phyloP scores from a whole-genome alignment of 2,888 invertebrate genomes.

The Ceramica pisi region DNA sequence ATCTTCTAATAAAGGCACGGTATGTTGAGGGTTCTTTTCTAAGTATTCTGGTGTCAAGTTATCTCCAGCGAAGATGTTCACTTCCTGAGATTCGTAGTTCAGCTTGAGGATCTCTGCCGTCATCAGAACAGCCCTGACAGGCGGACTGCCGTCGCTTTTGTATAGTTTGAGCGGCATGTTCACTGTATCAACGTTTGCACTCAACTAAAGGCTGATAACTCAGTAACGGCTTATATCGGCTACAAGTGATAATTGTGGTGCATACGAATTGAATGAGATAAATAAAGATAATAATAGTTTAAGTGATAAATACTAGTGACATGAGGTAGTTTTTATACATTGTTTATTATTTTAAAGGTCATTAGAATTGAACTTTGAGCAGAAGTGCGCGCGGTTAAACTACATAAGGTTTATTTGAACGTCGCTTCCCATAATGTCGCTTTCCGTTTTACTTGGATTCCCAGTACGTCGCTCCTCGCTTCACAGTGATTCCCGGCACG shows the following conservation, averaged over 20 bases:
- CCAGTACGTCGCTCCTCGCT: too few species aligned
- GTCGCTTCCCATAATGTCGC: too few species aligned
- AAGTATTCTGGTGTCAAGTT: conserved; percentile 69
- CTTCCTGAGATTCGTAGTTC: conserved; percentile 62
- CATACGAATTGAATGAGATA: not conserved
- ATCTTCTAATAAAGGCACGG: conserved; percentile 75
- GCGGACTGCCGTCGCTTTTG: conserved; percentile 70
- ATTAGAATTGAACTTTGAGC: not conserved
- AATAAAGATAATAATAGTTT: not conserved
- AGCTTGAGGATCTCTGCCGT: conserved; percentile 70
- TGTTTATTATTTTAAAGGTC: not conserved
- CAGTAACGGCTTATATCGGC: conserved; percentile 13
- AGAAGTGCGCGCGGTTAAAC: not conserved
- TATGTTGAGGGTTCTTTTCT: conserved; percentile 74
- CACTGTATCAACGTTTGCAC: not conserved
- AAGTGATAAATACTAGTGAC: not conserved
- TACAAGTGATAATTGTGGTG: conserved; percentile 1
- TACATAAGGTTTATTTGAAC: too few species aligned
- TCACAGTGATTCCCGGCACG: too few species aligned
- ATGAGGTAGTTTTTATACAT: not conserved
- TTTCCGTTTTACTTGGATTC: too few species aligned
- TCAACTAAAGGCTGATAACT: conserved; percentile 1
- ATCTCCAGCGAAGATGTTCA: conserved; percentile 64
- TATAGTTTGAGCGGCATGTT: conserved; percentile 72
- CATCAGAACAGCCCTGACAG: conserved; percentile 72